A percentile compares a stretch with the other conserved stretches of the same genome.
These are phyloP conservation scores for Diphyllodes magnificus DNA, from an alignment of 2,113 vertebrate species.

Conservation along the genomic window DNA sequence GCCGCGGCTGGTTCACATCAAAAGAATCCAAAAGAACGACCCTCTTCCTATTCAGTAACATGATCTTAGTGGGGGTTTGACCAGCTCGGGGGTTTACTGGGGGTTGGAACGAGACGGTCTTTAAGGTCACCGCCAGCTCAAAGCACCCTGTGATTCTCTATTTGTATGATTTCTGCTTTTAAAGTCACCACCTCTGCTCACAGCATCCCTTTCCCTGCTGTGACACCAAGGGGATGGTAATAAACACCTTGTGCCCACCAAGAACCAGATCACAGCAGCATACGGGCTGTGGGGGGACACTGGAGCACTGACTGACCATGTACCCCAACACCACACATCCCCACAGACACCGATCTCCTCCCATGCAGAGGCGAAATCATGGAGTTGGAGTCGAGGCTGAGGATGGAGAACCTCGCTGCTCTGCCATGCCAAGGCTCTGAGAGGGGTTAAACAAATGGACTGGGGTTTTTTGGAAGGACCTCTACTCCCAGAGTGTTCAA, in stretches of 20 bases:
- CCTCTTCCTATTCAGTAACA: background rate
- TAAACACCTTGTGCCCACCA: background rate
- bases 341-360: background rate
- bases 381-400: fast-evolving
- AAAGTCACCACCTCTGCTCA: background rate
- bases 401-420: background rate
- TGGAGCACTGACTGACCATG: fast-evolving
- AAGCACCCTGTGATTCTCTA: background rate
- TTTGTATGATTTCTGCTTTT: background rate
- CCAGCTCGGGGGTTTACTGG: background rate
- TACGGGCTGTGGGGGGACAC: fast-evolving
- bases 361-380: fast-evolving
- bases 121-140: background rate
- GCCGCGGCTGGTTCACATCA: no score
- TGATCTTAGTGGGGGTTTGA: background rate
- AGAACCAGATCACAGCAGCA: fast-evolving
- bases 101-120: background rate
- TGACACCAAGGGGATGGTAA: background rate
- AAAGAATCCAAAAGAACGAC: background rate
- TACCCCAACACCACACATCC: fast-evolving
- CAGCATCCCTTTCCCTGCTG: background rate
- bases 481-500: fast-evolving
- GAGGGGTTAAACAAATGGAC: fast-evolving
- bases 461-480: background rate
- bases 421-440: fast-evolving